Evolutionary conservation across 1,140 invertebrate species (phyloP), one percentile per base, ranked within the genome.

Genomic region (Amphibalanus amphitrite): DNA sequence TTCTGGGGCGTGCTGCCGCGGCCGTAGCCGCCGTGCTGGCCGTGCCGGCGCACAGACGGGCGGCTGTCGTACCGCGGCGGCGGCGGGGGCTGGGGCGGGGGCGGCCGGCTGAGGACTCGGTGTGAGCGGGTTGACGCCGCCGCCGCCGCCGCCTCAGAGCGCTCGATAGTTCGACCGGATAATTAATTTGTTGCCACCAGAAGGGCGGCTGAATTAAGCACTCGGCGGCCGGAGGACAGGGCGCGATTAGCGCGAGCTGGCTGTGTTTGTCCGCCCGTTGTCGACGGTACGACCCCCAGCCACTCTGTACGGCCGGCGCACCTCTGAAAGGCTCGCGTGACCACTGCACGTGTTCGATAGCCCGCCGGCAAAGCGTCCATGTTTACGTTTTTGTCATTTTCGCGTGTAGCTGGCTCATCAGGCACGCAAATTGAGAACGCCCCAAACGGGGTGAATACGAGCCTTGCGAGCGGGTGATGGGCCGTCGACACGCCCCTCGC

Each of bases 371-470:
- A 59, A 59, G 47, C 47, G 47, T 23, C 20, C 47, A 23, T 59
- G 47, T 59, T 59, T 59, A 59, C 47, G 47, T 59, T 59, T 59
- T 59, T 59, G 47, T 59, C 47, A 59, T 59, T 59, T 59, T 59
- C 47, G 47, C 47, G 13, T 59, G 47, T 23, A 59, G 13, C 13
- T 23, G 17, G 47, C 47, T 13, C 47, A 59, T 59, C 13, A 59
- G 47, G 17, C 20, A 23, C 47, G 20, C 47, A 13, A 59, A 59
- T 59, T 59, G 47, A 59, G 20, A 59, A 59, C 10, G 13, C 47
- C 47, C 20, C 47, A 20, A 59, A 59, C 47, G 47, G 23, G 47
- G 47, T 59, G 47, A 59, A 59, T 23, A 59, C 33, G 33, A 38
- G 33, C 33, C 4, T 15, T 4, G 4, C 33, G 33, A 15, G 15